Evolutionary conservation across 1,140 invertebrate genomes (phyloP).

Genomic region (Sitophilus oryzae): DNA sequence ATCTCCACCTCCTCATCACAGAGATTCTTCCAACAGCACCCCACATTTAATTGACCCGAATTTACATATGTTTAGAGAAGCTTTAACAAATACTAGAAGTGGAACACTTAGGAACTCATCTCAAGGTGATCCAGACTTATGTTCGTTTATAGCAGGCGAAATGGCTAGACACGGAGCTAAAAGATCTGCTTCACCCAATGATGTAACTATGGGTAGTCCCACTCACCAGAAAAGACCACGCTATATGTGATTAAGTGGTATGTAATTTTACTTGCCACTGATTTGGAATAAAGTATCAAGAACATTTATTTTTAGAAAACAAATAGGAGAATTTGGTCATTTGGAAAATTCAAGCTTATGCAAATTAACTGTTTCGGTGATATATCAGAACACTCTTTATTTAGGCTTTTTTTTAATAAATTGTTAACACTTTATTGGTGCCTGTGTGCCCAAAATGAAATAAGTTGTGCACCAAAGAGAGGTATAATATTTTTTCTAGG

Average conservation of each 20-base stretch:
- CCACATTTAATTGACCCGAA: constrained; percentile 49
- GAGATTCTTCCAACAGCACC: constrained; percentile 34
- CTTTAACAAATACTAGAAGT: constrained; percentile 57
- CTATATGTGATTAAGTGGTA: constrained; percentile 44
- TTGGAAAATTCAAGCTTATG: too few species aligned
- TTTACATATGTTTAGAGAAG: constrained; percentile 70
- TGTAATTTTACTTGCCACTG: neutral
- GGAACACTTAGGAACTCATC: constrained; percentile 40
- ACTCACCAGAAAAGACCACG: constrained; percentile 49
- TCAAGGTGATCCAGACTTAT: constrained; percentile 54
- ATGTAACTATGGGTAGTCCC: constrained; percentile 51
- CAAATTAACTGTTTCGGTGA: too few species aligned
- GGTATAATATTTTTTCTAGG: too few species aligned
- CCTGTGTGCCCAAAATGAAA: too few species aligned
- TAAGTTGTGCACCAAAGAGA: too few species aligned
- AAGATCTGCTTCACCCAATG: constrained; percentile 55
- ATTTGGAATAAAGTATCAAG: too few species aligned
- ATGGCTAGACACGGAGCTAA: constrained; percentile 65
- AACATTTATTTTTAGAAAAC: neutral
- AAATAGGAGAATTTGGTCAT: neutral
- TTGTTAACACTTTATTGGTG: too few species aligned
- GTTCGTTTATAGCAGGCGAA: constrained; percentile 71
- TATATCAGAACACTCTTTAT: too few species aligned
- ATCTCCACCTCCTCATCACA: constrained; percentile 48
- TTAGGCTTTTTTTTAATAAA: too few species aligned